phyloP scores from a whole-genome alignment of 2,113 vertebrate species.

The Himantopus leucocephalus region DNA sequence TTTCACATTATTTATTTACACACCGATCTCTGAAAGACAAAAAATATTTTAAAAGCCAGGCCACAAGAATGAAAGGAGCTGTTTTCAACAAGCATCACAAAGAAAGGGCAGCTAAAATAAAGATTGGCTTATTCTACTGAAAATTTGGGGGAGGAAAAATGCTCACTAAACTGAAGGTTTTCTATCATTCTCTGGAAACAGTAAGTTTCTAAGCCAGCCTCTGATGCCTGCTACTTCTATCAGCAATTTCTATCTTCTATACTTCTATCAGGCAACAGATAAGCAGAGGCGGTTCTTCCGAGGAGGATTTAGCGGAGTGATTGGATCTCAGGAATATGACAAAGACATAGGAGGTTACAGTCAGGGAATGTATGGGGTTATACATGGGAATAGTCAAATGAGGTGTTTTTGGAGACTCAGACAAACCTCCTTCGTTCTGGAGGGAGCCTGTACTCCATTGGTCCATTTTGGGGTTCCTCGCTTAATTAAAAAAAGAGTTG shows the following conservation, averaged over 20 bases:
- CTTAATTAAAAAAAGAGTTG: not conserved
- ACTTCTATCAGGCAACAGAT: not conserved
- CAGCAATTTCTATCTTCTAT: too few relatives aligned
- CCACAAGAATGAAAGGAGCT: not conserved
- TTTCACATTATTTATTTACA: not conserved
- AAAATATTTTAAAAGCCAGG: not conserved
- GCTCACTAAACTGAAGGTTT: not conserved
- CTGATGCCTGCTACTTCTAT: too few relatives aligned
- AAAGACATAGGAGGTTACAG: not conserved
- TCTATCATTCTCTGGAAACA: not conserved
- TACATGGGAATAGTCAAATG: not conserved
- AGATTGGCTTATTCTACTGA: not conserved
- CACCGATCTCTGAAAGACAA: not conserved
- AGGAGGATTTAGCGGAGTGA: not conserved
- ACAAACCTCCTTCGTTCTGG: not conserved
- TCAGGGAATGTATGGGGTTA: not conserved
- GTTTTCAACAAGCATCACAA: not conserved
- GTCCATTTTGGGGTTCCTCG: fast-evolving
- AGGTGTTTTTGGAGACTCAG: not conserved
- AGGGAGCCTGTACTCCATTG: not conserved
- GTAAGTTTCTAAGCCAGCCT: not conserved
- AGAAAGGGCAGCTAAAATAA: not conserved
- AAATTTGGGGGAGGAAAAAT: not conserved
- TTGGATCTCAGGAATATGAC: not conserved
- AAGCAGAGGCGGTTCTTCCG: not conserved